Evolutionary conservation across 2,797 vertebrate genomes (phyloP).

Genomic region (Coluber constrictor): DNA sequence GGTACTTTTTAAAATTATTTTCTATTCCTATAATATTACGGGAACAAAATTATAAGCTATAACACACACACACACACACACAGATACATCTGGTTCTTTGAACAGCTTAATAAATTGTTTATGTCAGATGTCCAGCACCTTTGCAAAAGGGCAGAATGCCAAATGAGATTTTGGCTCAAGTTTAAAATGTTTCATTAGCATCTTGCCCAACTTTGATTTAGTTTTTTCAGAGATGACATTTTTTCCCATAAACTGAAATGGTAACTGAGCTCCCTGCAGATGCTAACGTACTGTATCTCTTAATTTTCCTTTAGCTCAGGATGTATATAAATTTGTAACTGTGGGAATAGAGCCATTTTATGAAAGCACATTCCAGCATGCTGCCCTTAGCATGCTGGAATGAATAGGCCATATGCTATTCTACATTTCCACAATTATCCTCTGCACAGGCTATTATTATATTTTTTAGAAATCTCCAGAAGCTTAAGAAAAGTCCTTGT

Average conservation of each 20-base stretch:
- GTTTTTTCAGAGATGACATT: not conserved
- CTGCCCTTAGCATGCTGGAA: not conserved
- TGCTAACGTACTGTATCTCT: not conserved
- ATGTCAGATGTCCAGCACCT: not conserved
- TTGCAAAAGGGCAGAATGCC: not conserved
- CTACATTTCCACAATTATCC: not conserved
- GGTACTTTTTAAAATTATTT: not conserved
- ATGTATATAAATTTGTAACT: not conserved
- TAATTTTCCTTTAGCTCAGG: not conserved
- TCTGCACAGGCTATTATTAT: not conserved
- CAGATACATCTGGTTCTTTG: not conserved
- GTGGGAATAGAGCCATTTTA: not conserved
- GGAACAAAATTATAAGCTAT: not conserved
- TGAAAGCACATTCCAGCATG: not conserved
- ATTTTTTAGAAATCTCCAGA: not conserved
- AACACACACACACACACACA: not conserved
- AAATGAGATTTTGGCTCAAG: not conserved
- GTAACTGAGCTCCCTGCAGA: not conserved
- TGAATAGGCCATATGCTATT: not conserved
- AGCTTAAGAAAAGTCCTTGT: not conserved
- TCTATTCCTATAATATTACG: not conserved
- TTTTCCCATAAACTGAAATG: slow-evolving; percentile 4
- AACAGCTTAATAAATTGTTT: not conserved
- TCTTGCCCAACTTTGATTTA: not conserved
- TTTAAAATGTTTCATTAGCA: slow-evolving; percentile 4